Evolutionary conservation across 2,113 vertebrate genomes (phyloP).

Genomic region (Miniopterus natalensis): DNA sequence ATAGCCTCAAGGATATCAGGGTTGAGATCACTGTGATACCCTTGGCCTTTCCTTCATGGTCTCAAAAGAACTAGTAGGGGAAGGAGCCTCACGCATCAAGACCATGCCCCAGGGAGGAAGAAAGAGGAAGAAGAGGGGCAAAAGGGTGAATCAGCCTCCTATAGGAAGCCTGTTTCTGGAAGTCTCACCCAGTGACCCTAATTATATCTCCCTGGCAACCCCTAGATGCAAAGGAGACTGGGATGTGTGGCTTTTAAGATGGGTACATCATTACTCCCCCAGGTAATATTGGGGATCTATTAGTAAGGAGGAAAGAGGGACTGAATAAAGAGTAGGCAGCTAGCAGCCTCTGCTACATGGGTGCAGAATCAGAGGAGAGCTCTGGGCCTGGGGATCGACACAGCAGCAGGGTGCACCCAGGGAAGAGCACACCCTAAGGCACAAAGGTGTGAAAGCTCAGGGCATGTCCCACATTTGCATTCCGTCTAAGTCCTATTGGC

Average conservation of each 20-base stretch:
- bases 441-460: rapidly evolving
- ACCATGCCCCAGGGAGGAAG: conserved; percentile 51
- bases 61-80: background rate
- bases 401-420: background rate
- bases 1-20: background rate
- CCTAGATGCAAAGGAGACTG: background rate
- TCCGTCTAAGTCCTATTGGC: background rate
- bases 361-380: background rate
- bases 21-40: background rate
- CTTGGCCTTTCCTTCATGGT: background rate
- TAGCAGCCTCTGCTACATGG: background rate
- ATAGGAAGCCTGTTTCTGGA: conserved; percentile 45
- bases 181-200: background rate
- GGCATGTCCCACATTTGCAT: rapidly evolving
- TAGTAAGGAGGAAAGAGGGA: background rate
- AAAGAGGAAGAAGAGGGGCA: conserved; percentile 51
- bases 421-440: too few relatives aligned
- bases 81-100: background rate
- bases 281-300: background rate
- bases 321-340: background rate
- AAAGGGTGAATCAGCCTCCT: conserved; percentile 31
- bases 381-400: background rate
- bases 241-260: conserved; percentile 28
- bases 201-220: conserved; percentile 36
- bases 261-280: background rate